Conservation (phyloP, 2,888 invertebrate species). For the Arge pagana region DNA sequence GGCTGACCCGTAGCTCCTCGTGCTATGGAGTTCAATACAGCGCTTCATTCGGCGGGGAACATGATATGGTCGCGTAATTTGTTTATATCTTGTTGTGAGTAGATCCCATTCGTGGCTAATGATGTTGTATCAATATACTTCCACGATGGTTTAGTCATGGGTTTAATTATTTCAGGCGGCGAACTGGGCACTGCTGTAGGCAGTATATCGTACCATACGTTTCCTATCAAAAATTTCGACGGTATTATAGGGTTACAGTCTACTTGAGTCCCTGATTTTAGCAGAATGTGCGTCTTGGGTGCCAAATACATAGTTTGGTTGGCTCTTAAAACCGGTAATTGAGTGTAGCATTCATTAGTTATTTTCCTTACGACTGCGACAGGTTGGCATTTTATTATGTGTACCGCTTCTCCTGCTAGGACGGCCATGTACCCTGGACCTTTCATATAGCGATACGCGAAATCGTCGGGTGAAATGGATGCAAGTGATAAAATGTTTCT, state of each 20-base stretch:
- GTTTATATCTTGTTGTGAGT: too few relatives aligned
- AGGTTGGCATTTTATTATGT: conserved; percentile 14
- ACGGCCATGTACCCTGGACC: conserved; percentile 19
- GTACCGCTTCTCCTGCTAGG: conserved; percentile 13
- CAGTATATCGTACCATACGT: too few relatives aligned
- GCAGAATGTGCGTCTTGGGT: conserved; percentile 20
- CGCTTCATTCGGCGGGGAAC: too few relatives aligned
- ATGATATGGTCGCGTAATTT: too few relatives aligned
- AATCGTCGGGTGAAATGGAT: conserved; percentile 13
- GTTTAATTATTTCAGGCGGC: too few relatives aligned
- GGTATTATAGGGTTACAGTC: too few relatives aligned
- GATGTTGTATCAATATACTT: too few relatives aligned
- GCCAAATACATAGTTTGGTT: conserved; percentile 22
- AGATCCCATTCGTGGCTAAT: too few relatives aligned
- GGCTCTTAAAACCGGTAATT: conserved; percentile 21
- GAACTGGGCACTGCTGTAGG: too few relatives aligned
- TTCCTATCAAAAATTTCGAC: too few relatives aligned
- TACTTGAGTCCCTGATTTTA: conserved; percentile 12
- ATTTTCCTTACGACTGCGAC: conserved; percentile 2
- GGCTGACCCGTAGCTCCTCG: conserved; percentile 4
- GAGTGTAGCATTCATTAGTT: conserved; percentile 18
- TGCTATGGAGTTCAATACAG: too few relatives aligned
- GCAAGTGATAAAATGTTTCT: conserved; percentile 5
- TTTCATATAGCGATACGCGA: conserved; percentile 17
- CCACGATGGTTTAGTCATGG: too few relatives aligned